Conservation (phyloP, 2,797 vertebrate species). For the Typhlichthys subterraneus region DNA sequence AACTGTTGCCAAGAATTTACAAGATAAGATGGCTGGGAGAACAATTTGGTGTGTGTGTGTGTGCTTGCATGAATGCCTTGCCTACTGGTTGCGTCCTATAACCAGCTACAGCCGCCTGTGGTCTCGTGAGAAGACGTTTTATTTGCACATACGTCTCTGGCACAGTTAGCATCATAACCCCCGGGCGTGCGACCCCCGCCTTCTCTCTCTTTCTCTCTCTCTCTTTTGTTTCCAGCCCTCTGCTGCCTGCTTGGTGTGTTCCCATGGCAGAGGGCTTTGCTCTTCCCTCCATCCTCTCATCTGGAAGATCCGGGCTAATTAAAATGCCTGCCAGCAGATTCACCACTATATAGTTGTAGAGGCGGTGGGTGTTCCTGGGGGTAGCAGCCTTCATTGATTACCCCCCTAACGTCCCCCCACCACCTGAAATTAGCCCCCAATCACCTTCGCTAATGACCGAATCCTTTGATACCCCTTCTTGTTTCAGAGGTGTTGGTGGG, state of each 20-base stretch:
- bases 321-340: constrained; percentile 58
- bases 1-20: constrained; percentile 53
- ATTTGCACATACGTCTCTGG: constrained; percentile 68
- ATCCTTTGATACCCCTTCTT: constrained; percentile 55
- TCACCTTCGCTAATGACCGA: constrained; percentile 50
- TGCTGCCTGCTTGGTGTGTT: constrained; percentile 35
- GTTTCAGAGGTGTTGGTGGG: constrained; percentile 34
- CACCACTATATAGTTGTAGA: background rate
- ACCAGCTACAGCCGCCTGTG: constrained; percentile 41
- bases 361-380: constrained; percentile 7
- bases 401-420: constrained; percentile 22
- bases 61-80: constrained; percentile 19
- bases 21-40: constrained; percentile 60
- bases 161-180: constrained; percentile 42
- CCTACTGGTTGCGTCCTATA: constrained; percentile 40
- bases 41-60: constrained; percentile 32
- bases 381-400: constrained; percentile 36
- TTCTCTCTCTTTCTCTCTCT: constrained; percentile 34
- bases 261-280: constrained; percentile 52
- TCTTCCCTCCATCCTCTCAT: constrained; percentile 24
- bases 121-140: constrained; percentile 65
- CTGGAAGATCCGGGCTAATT: constrained; percentile 60
- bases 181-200: constrained; percentile 42
- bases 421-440: constrained; percentile 42
- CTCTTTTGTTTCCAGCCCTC: constrained; percentile 56